Evolutionary conservation across 2,113 vertebrate species (phyloP).

Genomic region (Saimiri boliviensis): DNA sequence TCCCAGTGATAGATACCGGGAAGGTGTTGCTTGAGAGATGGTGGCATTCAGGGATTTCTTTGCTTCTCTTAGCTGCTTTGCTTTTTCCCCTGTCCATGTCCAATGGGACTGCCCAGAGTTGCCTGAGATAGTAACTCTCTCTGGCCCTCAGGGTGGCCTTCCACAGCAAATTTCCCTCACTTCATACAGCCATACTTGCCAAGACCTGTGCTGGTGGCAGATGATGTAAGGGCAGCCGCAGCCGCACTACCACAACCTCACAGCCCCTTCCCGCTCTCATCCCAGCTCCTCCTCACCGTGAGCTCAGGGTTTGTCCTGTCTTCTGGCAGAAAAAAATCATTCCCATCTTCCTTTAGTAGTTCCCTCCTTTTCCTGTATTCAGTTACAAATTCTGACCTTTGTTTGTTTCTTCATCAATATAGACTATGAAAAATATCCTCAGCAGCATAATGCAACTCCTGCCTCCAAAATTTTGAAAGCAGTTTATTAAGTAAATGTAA

Average conservation of each 20-base stretch:
- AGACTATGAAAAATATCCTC: background rate
- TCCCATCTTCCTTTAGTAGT: background rate
- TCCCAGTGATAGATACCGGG: background rate
- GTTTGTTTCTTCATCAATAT: background rate
- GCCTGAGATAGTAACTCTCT: background rate
- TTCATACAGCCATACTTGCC: background rate
- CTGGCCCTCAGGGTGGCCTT: background rate
- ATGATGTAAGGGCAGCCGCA: background rate
- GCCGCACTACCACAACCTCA: background rate
- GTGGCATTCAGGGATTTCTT: background rate
- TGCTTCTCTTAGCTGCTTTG: background rate
- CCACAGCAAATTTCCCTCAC: background rate
- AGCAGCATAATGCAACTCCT: background rate
- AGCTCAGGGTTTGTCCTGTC: background rate
- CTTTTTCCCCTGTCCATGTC: background rate
- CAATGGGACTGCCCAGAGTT: accelerated
- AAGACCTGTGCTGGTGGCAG: background rate
- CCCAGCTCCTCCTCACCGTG: background rate
- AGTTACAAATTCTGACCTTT: background rate
- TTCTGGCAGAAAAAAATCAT: background rate
- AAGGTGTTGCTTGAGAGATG: background rate
- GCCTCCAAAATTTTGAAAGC: background rate
- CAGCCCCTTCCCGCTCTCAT: background rate
- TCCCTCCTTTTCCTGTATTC: background rate
- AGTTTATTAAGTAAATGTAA: background rate